Base-by-base conservation (phyloP, 2,888 invertebrate species). In the Caenorhabditis becei region DNA sequence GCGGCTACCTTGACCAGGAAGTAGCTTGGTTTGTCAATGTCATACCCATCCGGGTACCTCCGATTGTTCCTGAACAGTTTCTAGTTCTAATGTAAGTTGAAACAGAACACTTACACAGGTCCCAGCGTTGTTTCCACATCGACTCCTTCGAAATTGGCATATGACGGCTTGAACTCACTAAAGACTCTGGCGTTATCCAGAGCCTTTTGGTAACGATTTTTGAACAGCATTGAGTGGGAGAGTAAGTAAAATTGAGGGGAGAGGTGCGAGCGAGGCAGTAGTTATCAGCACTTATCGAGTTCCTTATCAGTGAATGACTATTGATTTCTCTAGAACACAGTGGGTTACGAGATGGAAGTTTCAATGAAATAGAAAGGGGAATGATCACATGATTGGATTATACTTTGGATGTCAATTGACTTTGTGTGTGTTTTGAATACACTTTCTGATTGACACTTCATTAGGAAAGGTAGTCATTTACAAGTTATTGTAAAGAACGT, bases 251-350 rank as follows among this genome's bases (percentile, higher is more conserved):
- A 26, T 28, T 26, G 16, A n/a, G 26, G 14, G 54, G 14, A 18
- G 26, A 3, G 54, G 16, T 4, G 3, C 2, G 16, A 54, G 7
- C 16, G 5, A 26, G 28, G 32, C 2, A 14, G 28, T 28, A 5
- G 28, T 54, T 54, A 54, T 54, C 54, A 54, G 54, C 28, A 28
- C 14, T 28, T 18, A n/a, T n/a, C 28, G 11, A 28, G 54, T 54
- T 54, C 11, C 54, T 54, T 54, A 54, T 54, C 54, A 54, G 54
- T 28, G 10, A n/a, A 7, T 7, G 11, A 10, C n/a, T 54, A 54
- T 54, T 16, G 54, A 54, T 54, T n/a, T 5, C n/a, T 2, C 3
- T 7, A 16, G 24, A 51, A 51, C 51, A 51, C 49, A 49, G 7
- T 10, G 10, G 10, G 41, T 16, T 3, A 41, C 3, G 11, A 16